Evolutionary conservation across 2,113 vertebrate genomes (phyloP).

Genomic region (Rhinoderma darwinii): DNA sequence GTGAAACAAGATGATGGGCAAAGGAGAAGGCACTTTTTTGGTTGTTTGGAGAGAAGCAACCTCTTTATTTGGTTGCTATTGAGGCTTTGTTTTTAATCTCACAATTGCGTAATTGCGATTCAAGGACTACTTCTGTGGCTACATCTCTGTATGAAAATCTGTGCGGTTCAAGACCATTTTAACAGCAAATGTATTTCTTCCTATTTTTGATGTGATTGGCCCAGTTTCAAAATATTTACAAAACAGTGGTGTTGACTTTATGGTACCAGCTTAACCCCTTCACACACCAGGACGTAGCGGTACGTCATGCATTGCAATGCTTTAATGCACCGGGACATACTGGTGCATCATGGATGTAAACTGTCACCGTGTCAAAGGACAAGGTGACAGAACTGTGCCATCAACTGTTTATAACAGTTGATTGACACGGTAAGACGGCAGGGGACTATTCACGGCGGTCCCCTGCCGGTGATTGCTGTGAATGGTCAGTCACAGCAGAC

Average conservation of each 20-base stretch:
- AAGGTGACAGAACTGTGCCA: too few species aligned
- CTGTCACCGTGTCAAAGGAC: too few species aligned
- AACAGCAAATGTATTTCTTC: not conserved
- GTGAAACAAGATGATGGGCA: not conserved
- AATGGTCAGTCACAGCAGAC: too few species aligned
- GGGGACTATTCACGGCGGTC: too few species aligned
- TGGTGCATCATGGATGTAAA: too few species aligned
- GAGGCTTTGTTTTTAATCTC: not conserved
- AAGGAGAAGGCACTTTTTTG: not conserved
- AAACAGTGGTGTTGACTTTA: not conserved
- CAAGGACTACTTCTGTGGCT: not conserved
- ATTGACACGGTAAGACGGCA: too few species aligned
- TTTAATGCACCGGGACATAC: too few species aligned
- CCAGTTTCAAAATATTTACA: not conserved
- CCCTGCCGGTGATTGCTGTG: too few species aligned
- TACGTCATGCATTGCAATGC: too few species aligned
- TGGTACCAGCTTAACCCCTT: too few species aligned
- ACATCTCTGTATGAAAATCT: not conserved
- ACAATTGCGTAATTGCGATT: not conserved
- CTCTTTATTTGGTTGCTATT: not conserved
- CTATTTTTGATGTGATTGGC: not conserved
- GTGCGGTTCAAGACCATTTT: slow-evolving; percentile 1
- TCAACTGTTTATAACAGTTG: too few species aligned
- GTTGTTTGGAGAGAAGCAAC: not conserved
- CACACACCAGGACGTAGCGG: too few species aligned